phyloP scores from a whole-genome alignment of 2,113 vertebrate genomes.

The Nibea coibor region DNA sequence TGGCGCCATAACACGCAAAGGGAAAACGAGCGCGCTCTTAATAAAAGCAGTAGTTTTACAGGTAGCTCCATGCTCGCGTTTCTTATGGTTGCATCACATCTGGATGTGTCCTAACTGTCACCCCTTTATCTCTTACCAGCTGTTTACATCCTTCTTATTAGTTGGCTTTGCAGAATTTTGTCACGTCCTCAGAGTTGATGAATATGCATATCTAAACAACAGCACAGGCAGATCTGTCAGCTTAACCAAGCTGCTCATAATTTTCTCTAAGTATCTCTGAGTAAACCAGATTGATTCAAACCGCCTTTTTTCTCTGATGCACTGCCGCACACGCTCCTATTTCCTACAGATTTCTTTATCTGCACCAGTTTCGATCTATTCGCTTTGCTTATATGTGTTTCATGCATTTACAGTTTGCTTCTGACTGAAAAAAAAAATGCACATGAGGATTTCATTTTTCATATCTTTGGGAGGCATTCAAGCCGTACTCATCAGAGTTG shows the following conservation, averaged over 20 bases:
- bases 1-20: neutral
- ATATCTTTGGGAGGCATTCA: neutral
- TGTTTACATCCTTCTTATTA: constrained; percentile 48
- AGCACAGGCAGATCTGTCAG: constrained; percentile 48
- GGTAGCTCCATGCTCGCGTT: constrained; percentile 5
- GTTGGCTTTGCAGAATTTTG: constrained; percentile 24
- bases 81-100: constrained; percentile 34
- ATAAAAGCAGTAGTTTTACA: neutral
- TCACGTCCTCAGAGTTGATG: constrained; percentile 27
- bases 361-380: neutral
- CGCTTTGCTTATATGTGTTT: neutral
- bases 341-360: constrained; percentile 4
- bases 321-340: neutral
- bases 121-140: constrained; percentile 40
- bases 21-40: neutral
- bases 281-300: constrained; percentile 20
- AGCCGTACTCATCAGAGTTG: neutral
- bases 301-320: neutral
- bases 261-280: constrained; percentile 26
- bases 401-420: neutral
- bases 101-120: constrained; percentile 34
- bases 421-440: neutral
- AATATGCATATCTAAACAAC: constrained; percentile 55
- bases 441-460: neutral
- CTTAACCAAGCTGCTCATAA: constrained; percentile 44